Conservation (phyloP, 2,113 vertebrate species). For the Carassius auratus region DNA sequence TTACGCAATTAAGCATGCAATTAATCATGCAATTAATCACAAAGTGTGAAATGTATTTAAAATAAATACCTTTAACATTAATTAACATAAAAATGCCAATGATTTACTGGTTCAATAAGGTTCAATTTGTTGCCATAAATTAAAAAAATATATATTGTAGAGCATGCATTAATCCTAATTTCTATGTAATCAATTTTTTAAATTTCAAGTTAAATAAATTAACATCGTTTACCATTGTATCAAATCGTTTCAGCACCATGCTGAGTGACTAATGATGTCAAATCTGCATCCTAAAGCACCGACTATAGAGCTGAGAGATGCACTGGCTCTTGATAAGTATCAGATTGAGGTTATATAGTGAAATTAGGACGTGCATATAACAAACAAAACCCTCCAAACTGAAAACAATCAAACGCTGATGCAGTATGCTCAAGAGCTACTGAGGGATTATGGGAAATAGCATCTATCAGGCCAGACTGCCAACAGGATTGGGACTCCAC, state of each 20-base stretch:
- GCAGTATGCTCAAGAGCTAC: constrained; percentile 42
- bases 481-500: constrained; percentile 20
- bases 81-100: no score
- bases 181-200: no score
- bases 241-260: no score
- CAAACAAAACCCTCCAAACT: constrained; percentile 40
- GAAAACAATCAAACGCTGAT: constrained; percentile 12
- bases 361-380: constrained; percentile 20
- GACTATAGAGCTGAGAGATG: neutral
- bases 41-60: no score
- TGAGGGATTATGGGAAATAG: constrained; percentile 39
- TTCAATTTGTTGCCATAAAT: no score
- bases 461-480: neutral
- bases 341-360: neutral
- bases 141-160: no score
- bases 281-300: neutral
- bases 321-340: neutral
- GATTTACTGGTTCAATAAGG: no score
- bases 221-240: neutral
- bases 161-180: no score
- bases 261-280: neutral
- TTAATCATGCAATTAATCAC: no score
- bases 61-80: no score
- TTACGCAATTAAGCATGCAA: no score
- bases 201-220: no score